Evolutionary conservation across 2,888 invertebrate species (phyloP), one percentile per base, ranked within the genome.

Genomic region (Dione vanillae): DNA sequence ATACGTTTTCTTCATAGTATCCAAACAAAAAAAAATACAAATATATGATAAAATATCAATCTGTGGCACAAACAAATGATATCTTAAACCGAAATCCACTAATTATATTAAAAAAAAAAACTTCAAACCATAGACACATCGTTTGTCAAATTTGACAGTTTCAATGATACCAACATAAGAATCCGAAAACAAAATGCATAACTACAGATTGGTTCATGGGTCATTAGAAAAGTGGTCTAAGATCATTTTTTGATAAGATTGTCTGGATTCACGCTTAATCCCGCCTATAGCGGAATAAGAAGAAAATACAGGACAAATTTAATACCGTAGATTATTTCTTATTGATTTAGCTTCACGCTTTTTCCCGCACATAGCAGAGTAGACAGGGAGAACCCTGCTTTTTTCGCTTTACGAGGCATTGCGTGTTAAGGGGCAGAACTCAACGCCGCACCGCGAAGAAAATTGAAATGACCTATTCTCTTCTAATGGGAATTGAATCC

Each of bases 71-170:
- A 61, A 61, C 11, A 61, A 61, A 61, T 61, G 61, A 61, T 35
- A 35, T 51, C 37, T 49, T n/a, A 61, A 14, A 12, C 45, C 49
- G 40, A 47, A 62, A 37, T 37, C 47, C 35, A 49, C 47, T 52
- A 41, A 52, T 41, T 65, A 64, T 51, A 27, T 51, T 52, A 10
- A n/a, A 40, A 54, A 52, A 20, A 54, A n/a, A 20, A 16, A 47
- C 12, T 27, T 27, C 14, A 35, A 54, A 51, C n/a, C 20, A 65
- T 43, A 11, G 20, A 54, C 52, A 54, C 27, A 52, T 65, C 52
- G 41, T 65, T 65, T 65, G 65, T 65, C 65, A 65, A 52, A 47
- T 52, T 65, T 52, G 65, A 65, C 65, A 65, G 65, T 54, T 64
- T 40, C 64, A 64, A 64, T 64, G 64, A 64, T 64, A 64, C 40